Conservation (phyloP, 2,113 vertebrate species). For the Callipepla californica region DNA sequence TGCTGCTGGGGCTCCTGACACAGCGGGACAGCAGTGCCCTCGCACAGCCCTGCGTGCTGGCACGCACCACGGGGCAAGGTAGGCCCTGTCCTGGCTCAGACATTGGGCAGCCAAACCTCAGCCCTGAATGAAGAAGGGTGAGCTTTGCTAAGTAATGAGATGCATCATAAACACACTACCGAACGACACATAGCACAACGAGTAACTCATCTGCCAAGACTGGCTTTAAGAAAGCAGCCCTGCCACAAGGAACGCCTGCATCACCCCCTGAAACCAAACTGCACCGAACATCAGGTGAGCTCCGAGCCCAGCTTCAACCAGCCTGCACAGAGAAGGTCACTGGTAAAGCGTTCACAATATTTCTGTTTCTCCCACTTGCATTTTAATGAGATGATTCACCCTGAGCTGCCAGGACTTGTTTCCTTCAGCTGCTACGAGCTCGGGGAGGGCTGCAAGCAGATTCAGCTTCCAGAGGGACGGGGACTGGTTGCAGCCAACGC, state of each 20-base stretch:
- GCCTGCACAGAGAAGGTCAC: neutral
- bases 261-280: neutral
- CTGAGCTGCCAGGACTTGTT: neutral
- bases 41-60: no score
- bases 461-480: neutral
- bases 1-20: neutral
- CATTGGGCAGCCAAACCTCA: neutral
- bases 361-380: neutral
- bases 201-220: neutral
- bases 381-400: neutral
- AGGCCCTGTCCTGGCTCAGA: neutral
- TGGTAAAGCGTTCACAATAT: neutral
- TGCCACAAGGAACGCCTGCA: neutral
- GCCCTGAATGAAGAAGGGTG: neutral
- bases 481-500: neutral
- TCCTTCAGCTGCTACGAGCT: neutral
- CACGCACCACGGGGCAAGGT: neutral
- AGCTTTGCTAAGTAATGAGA: neutral
- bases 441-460: neutral
- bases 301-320: neutral
- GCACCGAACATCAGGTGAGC: neutral
- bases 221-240: neutral
- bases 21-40: neutral
- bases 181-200: rapidly evolving
- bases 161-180: neutral